Percentiles rank a stretch among this genome's conserved stretches.
These are phyloP conservation scores for Colletes latitarsis DNA, from an alignment of 1,140 invertebrate species.

Conservation along the genomic window DNA sequence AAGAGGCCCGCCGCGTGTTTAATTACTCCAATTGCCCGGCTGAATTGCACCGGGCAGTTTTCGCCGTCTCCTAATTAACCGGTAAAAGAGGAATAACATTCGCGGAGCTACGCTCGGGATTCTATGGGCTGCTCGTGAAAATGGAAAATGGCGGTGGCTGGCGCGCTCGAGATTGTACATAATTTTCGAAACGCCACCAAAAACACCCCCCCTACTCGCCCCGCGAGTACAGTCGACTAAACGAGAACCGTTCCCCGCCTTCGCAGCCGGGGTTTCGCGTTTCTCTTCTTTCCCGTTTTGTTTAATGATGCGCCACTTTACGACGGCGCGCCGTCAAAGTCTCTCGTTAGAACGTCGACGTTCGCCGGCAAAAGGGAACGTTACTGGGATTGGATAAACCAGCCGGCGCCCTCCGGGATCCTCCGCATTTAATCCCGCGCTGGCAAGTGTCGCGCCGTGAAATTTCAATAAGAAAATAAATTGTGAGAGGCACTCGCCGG, in stretches of 20 bases:
- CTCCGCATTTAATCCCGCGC: background rate
- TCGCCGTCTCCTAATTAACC: conserved; percentile 15
- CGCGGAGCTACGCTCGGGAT: background rate
- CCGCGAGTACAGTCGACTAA: background rate
- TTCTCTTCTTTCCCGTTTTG: background rate
- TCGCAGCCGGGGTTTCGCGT: background rate
- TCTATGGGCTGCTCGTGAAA: background rate
- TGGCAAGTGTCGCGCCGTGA: background rate
- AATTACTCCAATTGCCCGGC: conserved; percentile 5
- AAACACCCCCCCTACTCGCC: background rate
- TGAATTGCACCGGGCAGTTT: background rate
- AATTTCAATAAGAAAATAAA: conserved; percentile 18
- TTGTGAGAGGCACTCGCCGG: background rate
- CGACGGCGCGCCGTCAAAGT: background rate
- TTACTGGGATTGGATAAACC: background rate
- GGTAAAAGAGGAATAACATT: background rate
- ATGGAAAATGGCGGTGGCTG: background rate
- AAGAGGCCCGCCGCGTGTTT: background rate
- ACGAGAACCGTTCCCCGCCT: background rate
- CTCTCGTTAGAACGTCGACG: conserved; percentile 11
- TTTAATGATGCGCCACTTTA: conserved; percentile 6
- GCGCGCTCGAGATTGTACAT: background rate
- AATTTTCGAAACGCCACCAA: background rate
- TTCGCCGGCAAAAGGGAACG: conserved; percentile 1
- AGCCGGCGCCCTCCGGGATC: background rate